Conservation (phyloP, 2,888 invertebrate genomes). For the Junonia oenone region DNA sequence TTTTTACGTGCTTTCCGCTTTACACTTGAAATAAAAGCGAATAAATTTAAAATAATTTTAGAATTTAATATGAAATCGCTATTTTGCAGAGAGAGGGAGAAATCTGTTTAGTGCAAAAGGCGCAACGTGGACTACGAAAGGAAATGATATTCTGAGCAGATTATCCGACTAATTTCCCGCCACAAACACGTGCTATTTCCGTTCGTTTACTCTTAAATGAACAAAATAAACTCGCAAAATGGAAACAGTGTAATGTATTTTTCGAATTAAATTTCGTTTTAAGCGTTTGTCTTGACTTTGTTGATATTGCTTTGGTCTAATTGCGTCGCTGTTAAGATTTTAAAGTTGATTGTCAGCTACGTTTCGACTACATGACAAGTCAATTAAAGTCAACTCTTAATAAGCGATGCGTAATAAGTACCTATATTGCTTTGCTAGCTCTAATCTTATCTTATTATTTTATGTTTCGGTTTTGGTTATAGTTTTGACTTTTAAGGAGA, state of each 20-base stretch:
- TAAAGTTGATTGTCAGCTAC: neutral
- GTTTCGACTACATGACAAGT: neutral
- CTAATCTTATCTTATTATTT: too few relatives aligned
- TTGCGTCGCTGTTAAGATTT: neutral
- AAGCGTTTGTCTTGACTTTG: neutral
- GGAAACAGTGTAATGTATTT: constrained; percentile 13
- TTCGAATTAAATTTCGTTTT: constrained; percentile 4
- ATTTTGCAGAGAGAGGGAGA: constrained; percentile 33
- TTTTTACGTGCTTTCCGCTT: neutral
- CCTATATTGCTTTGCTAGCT: neutral
- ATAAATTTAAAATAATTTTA: neutral
- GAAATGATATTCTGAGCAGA: constrained; percentile 66
- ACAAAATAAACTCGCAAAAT: constrained; percentile 20
- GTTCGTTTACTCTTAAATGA: constrained; percentile 23
- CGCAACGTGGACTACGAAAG: constrained; percentile 43
- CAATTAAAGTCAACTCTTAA: neutral
- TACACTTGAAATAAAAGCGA: neutral
- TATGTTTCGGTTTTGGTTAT: neutral
- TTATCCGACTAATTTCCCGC: constrained; percentile 65
- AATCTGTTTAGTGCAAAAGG: constrained; percentile 46
- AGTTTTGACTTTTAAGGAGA: neutral
- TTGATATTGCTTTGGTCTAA: neutral
- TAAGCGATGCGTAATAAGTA: neutral
- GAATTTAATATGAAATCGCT: constrained; percentile 1
- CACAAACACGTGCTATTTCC: constrained; percentile 45